Base-by-base conservation (phyloP, 2,797 vertebrate genomes). In the Tapirus indicus region DNA sequence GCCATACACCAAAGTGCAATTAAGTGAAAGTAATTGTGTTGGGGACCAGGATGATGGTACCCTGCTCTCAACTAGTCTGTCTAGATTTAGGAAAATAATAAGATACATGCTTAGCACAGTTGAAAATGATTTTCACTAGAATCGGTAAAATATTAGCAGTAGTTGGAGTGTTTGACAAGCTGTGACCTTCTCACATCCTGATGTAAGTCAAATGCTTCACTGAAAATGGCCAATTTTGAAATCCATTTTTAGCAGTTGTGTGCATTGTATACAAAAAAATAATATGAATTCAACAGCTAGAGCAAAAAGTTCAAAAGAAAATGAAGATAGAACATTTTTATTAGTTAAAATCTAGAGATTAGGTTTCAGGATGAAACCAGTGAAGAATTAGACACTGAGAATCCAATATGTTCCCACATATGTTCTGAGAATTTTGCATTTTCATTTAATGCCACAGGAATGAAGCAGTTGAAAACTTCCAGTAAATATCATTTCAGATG, bases 151-250 rank as follows among this genome's bases (percentile, higher is more conserved):
- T 77, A 83, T 97, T 92, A 96, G 23, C 35, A 96, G 18, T 66
- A 66, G 54, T 83, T 92, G n/a, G 35, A 9, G 60, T 96, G 49
- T 95, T 95, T 96, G 62, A 96, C 16, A 95, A 96, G 62, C 12
- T 79, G 7, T 60, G 75, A 77, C 7, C 94, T 91, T 96, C 1
- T 92, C 32, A 96, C 69, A 88, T 78, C 2, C 4, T 74, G 87
- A 84, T 47, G 27, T 66, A 95, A 95, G 44, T 84, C 84, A 68
- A 96, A 95, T 60, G 0, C 17, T 17, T 92, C 23, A 0, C 6
- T 38, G 52, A 95, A 98, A 96, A 94, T 58, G 84, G 35, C 18
- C 64, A 88, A 35, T 92, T 96, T 98, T 87, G 78, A 91, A 47
- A 38, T 56, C 6, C 38, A 21, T 91, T 97, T 20, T 35, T 89